Evolutionary conservation across 1,140 invertebrate genomes (phyloP).

Genomic region (Nasonia vitripennis): DNA sequence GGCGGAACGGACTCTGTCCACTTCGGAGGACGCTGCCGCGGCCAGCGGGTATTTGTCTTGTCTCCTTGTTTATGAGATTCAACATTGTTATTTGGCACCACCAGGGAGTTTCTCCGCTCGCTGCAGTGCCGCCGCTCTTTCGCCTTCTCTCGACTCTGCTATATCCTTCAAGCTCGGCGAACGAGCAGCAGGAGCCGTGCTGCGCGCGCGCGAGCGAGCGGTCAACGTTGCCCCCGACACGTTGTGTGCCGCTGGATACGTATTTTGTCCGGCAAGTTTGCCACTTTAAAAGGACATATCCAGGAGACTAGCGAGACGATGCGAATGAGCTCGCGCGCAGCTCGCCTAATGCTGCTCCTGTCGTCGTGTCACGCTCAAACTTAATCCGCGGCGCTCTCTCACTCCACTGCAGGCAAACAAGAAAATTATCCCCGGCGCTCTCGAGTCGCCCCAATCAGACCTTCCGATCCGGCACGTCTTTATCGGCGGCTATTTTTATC

Average conservation of each 20-base stretch:
- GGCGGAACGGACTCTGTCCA: conserved; percentile 75
- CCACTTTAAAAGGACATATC: conserved; percentile 72
- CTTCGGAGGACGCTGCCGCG: conserved; percentile 68
- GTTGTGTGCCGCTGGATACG: conserved; percentile 57
- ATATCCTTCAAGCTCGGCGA: conserved; percentile 42
- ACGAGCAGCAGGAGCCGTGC: background rate
- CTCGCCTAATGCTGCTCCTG: conserved; percentile 54
- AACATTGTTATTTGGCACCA: conserved; percentile 77
- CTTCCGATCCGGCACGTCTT: background rate
- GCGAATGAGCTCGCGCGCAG: conserved; percentile 9
- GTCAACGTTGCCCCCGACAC: conserved; percentile 49
- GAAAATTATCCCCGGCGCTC: conserved; percentile 40
- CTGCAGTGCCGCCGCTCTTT: conserved; percentile 54
- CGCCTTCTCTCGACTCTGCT: conserved; percentile 23
- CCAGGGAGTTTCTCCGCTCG: conserved; percentile 67
- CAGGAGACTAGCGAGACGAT: conserved; percentile 58
- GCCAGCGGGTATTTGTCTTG: conserved; percentile 75
- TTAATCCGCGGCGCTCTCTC: conserved; percentile 17
- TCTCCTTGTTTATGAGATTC: conserved; percentile 77
- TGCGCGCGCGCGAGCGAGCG: background rate
- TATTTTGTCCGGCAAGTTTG: conserved; percentile 70
- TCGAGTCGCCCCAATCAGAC: background rate
- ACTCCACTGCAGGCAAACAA: conserved; percentile 32
- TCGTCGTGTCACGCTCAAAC: conserved; percentile 51
- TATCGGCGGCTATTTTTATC: background rate